A percentile compares a stretch with the other conserved stretches of the same genome.
Conservation (phyloP, 2,113 vertebrate genomes). For the Pandion haliaetus region DNA sequence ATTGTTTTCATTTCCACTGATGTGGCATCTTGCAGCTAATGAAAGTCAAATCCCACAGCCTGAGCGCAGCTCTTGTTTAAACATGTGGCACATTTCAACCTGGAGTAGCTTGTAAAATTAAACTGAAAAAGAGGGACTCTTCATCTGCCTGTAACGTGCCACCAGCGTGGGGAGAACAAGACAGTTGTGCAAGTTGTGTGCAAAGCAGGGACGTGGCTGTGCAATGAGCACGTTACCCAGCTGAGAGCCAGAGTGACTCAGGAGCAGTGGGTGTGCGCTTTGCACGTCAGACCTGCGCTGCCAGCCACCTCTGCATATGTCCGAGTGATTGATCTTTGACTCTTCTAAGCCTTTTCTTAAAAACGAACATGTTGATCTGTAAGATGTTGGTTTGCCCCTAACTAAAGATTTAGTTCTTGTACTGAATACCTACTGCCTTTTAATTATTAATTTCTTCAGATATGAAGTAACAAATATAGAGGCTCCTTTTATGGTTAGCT, state of each 20-base stretch:
- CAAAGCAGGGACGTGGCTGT: neutral
- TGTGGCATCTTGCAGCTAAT: neutral
- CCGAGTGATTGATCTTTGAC: neutral
- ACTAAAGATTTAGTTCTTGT: neutral
- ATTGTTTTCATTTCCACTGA: neutral
- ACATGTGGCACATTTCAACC: neutral
- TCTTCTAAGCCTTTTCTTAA: neutral
- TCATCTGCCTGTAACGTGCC: neutral
- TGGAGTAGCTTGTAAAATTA: neutral
- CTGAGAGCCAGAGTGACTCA: neutral
- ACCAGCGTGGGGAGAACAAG: neutral
- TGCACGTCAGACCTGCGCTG: neutral
- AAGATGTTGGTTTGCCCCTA: neutral
- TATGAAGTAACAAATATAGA: neutral
- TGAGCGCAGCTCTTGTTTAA: neutral
- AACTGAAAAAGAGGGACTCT: neutral
- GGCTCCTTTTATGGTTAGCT: neutral
- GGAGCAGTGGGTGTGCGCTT: neutral
- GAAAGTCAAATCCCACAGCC: neutral
- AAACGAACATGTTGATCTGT: neutral
- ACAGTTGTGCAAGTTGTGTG: neutral
- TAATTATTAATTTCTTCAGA: constrained; percentile 17
- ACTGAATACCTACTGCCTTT: neutral
- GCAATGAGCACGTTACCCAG: neutral
- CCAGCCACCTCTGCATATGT: neutral